Percentiles rank a stretch among this genome's conserved stretches.
phyloP scores from a whole-genome alignment of 2,797 vertebrate species.

The Pipistrellus pygmaeus region DNA sequence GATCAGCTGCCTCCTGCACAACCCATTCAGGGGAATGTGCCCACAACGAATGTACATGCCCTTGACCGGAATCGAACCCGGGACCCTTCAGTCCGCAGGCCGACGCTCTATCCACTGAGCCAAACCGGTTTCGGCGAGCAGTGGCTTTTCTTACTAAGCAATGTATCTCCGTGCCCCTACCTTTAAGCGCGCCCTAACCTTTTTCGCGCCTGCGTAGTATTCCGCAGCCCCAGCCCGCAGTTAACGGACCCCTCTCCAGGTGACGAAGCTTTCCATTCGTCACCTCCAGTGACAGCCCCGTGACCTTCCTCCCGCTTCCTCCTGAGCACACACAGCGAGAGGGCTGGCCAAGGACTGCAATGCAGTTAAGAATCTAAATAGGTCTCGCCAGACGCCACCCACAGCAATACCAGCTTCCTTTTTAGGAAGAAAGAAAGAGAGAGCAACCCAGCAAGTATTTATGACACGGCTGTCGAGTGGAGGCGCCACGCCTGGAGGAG shows the following conservation, averaged over 20 bases:
- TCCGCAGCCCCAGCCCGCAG: rapidly evolving
- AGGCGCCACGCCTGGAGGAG: neutral
- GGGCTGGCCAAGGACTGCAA: neutral
- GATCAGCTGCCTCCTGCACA: no score
- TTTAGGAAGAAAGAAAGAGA: slow-evolving; percentile 26
- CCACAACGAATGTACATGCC: no score
- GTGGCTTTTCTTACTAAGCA: neutral
- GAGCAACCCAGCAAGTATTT: neutral
- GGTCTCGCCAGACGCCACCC: neutral
- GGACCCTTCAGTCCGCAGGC: no score
- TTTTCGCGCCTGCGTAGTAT: neutral
- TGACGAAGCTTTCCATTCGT: neutral
- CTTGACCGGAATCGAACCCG: no score
- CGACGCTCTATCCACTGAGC: no score
- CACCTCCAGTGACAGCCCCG: neutral
- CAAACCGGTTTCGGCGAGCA: neutral
- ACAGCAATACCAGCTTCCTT: neutral
- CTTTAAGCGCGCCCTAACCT: neutral
- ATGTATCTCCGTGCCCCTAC: rapidly evolving
- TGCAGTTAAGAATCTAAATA: neutral
- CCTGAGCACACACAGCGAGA: rapidly evolving
- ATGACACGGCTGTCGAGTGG: neutral
- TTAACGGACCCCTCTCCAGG: neutral
- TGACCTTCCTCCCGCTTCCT: neutral
- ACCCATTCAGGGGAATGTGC: no score